These are phyloP conservation scores for Oscheius sp. DNA, from an alignment of 2,888 invertebrate genomes.

Conservation along the genomic window DNA sequence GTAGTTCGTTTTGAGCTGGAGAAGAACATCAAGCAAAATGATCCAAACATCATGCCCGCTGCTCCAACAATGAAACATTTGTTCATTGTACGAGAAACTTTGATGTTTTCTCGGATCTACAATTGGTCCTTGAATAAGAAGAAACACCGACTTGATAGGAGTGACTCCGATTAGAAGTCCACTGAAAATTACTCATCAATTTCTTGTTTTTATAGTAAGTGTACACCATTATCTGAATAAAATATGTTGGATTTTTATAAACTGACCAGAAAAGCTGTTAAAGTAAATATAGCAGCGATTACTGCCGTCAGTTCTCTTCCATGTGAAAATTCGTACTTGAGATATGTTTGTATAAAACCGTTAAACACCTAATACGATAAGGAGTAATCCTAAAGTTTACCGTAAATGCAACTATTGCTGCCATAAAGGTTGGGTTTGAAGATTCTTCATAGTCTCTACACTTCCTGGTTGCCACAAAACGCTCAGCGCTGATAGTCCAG, in stretches of 20 bases:
- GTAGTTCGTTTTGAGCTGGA: background rate
- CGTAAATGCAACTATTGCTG: background rate
- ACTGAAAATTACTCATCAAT: background rate
- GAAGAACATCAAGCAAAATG: background rate
- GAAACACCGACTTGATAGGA: background rate
- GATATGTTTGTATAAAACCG: constrained; percentile 6
- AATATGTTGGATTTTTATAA: background rate
- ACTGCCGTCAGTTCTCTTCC: constrained; percentile 16
- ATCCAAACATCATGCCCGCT: background rate
- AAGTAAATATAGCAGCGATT: background rate
- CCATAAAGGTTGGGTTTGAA: background rate
- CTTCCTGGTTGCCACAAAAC: background rate
- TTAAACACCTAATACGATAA: background rate
- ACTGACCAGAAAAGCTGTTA: background rate
- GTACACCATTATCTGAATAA: constrained; percentile 24
- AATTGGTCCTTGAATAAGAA: background rate
- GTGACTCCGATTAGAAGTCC: background rate
- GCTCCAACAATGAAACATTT: constrained; percentile 16
- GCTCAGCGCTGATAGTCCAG: constrained; percentile 24
- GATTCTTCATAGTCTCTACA: background rate
- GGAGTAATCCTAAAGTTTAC: no score
- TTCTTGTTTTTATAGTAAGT: constrained; percentile 17
- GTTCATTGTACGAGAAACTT: background rate
- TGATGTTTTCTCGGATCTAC: constrained; percentile 18
- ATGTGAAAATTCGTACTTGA: background rate